phyloP scores from a whole-genome alignment of 2,888 invertebrate genomes.

The Crocallis elinguaria region DNA sequence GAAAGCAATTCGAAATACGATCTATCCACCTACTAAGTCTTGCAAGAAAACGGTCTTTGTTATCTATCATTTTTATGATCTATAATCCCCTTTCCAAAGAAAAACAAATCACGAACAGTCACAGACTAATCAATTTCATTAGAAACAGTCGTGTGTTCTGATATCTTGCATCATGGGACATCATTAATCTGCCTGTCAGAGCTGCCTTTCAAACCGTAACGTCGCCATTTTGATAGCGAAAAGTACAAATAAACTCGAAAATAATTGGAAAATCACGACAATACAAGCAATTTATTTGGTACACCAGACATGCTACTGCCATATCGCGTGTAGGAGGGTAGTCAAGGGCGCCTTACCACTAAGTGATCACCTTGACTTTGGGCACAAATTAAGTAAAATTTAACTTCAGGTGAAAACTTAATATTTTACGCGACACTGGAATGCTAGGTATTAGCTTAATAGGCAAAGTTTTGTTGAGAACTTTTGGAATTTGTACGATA shows the following conservation, averaged over 20 bases:
- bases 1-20: no score
- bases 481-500: neutral
- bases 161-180: no score
- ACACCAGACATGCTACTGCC: conserved; percentile 37
- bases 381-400: conserved; percentile 41
- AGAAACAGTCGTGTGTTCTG: no score
- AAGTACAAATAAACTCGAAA: conserved; percentile 23
- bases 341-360: conserved; percentile 41
- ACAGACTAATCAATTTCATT: no score
- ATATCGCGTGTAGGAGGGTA: conserved; percentile 43
- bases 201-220: neutral
- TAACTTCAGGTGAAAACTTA: conserved; percentile 15
- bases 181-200: neutral
- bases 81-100: no score
- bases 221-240: conserved; percentile 8
- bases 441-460: conserved; percentile 7
- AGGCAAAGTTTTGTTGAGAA: conserved; percentile 9
- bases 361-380: conserved; percentile 45
- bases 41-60: no score
- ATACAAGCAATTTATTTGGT: conserved; percentile 38
- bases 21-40: no score
- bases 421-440: conserved; percentile 17
- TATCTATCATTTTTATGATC: no score
- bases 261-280: conserved; percentile 23
- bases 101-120: no score